Percentiles rank a stretch among this genome's conserved stretches.
Conservation (phyloP, 2,888 invertebrate species). For the Nemotelus pantherinus region DNA sequence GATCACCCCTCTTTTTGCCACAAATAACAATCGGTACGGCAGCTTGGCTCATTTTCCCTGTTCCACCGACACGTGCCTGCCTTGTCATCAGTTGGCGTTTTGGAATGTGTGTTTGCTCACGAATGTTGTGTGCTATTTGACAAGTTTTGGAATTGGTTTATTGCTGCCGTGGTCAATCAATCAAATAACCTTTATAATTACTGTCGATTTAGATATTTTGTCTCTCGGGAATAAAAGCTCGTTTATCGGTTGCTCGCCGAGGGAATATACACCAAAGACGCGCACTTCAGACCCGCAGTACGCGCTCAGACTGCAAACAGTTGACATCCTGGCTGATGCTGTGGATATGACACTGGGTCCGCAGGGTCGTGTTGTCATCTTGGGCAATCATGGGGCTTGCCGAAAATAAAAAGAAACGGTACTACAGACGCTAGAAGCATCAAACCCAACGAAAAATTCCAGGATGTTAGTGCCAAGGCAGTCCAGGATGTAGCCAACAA, state of each 20-base stretch:
- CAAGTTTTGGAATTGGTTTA: too few relatives aligned
- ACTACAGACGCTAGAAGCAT: conserved; percentile 99
- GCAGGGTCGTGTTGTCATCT: conserved; percentile 98
- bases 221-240: conserved; percentile 70
- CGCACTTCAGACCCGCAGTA: conserved; percentile 97
- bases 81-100: too few relatives aligned
- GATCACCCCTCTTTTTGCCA: too few relatives aligned
- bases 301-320: conserved; percentile 98
- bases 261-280: conserved; percentile 92
- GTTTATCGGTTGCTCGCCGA: conserved; percentile 66
- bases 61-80: too few relatives aligned
- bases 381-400: conserved; percentile 99
- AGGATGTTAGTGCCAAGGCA: conserved; percentile 97
- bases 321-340: conserved; percentile 96
- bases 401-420: conserved; percentile 99
- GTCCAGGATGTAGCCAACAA: conserved; percentile 99
- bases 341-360: conserved; percentile 99
- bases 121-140: too few relatives aligned
- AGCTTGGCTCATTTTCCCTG: too few relatives aligned
- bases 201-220: conserved; percentile 72
- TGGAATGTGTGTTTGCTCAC: too few relatives aligned
- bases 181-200: too few relatives aligned
- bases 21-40: too few relatives aligned
- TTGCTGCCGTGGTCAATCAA: too few relatives aligned
- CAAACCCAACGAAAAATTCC: conserved; percentile 98